Conservation (phyloP, 2,888 invertebrate genomes). For the Hemaris fuciformis region DNA sequence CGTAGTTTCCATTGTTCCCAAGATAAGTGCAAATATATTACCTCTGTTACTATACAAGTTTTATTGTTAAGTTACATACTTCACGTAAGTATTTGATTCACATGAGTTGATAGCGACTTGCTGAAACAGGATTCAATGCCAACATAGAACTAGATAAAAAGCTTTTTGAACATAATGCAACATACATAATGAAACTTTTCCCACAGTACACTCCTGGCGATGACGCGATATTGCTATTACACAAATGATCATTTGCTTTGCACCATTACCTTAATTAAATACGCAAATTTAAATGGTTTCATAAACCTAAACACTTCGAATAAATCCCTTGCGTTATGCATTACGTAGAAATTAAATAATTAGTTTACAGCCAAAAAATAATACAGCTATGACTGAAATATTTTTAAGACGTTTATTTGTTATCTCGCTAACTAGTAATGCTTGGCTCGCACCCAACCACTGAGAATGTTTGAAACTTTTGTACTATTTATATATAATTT, state of each 20-base stretch:
- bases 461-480: slow-evolving; percentile 12
- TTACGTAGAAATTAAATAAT: slow-evolving; percentile 36
- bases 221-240: slow-evolving; percentile 9
- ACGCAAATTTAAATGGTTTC: slow-evolving; percentile 52
- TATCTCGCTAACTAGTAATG: slow-evolving; percentile 59
- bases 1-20: slow-evolving; percentile 9
- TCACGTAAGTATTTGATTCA: slow-evolving; percentile 1
- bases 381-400: slow-evolving; percentile 39
- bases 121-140: background rate
- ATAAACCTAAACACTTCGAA: slow-evolving; percentile 46
- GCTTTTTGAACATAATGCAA: background rate
- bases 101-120: slow-evolving; percentile 3
- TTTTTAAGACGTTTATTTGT: slow-evolving; percentile 27
- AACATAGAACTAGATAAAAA: background rate
- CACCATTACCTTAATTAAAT: slow-evolving; percentile 62
- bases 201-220: slow-evolving; percentile 33
- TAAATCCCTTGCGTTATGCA: slow-evolving; percentile 34
- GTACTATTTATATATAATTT: slow-evolving; percentile 6
- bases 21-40: slow-evolving; percentile 8
- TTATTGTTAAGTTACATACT: background rate
- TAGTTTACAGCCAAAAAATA: slow-evolving; percentile 42
- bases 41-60: background rate
- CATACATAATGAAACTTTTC: slow-evolving; percentile 28
- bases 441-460: slow-evolving; percentile 30
- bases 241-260: slow-evolving; percentile 45